A percentile compares a stretch with the other conserved stretches of the same genome.
Evolutionary conservation across 2,797 vertebrate species (phyloP).

Genomic region (Tangara arthus): DNA sequence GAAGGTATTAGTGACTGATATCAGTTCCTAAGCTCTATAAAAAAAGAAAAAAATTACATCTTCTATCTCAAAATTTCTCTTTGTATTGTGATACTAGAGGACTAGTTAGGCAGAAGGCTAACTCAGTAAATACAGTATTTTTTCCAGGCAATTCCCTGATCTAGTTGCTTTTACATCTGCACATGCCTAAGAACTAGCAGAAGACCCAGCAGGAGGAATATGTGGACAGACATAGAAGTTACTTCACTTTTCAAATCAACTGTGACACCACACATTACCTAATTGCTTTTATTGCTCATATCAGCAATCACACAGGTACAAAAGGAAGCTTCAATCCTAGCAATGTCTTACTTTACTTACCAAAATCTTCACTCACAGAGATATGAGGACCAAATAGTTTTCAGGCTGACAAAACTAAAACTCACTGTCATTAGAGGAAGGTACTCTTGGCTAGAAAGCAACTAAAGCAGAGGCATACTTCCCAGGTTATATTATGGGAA

Average conservation of each 20-base stretch:
- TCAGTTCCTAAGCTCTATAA: background rate
- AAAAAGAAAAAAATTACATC: background rate
- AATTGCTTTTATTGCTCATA: background rate
- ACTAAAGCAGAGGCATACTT: background rate
- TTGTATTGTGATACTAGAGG: background rate
- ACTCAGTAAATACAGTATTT: background rate
- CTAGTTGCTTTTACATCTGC: background rate
- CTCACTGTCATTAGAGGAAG: background rate
- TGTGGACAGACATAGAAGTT: background rate
- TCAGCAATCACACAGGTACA: background rate
- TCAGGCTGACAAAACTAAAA: background rate
- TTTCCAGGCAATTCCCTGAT: background rate
- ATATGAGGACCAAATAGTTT: background rate
- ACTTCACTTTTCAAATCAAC: background rate
- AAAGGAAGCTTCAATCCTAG: background rate
- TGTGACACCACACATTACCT: background rate
- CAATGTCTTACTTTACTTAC: background rate
- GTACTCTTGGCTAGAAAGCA: background rate
- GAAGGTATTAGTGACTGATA: background rate
- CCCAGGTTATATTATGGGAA: background rate
- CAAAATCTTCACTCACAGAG: background rate
- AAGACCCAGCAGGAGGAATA: background rate
- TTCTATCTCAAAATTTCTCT: background rate
- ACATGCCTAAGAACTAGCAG: background rate
- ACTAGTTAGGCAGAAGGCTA: background rate